Percentiles rank a stretch among this genome's conserved stretches.
Conservation (phyloP, 2,888 invertebrate genomes). For the Axea sp. region DNA sequence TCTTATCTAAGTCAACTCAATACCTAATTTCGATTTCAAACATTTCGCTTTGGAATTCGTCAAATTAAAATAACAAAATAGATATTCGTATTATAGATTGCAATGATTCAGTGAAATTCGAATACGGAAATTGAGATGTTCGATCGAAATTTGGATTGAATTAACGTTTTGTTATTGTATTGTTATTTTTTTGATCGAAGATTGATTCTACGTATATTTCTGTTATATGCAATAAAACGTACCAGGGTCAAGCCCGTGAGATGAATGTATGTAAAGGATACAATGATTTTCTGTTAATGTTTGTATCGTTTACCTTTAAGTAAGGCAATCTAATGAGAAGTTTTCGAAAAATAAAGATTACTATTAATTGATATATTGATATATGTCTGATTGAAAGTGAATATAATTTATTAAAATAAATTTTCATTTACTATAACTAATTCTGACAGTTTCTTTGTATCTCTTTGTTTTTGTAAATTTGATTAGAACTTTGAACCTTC, state of each 20-base stretch:
- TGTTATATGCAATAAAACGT: constrained; percentile 57
- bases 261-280: constrained; percentile 58
- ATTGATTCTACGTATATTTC: constrained; percentile 58
- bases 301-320: constrained; percentile 61
- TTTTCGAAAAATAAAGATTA: constrained; percentile 63
- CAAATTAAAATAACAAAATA: constrained; percentile 7
- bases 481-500: no score
- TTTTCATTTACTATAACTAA: no score
- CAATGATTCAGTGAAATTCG: neutral
- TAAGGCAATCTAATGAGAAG: constrained; percentile 60
- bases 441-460: no score
- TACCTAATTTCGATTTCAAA: constrained; percentile 44
- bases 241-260: constrained; percentile 55
- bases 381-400: constrained; percentile 59
- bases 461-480: no score
- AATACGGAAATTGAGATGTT: constrained; percentile 29
- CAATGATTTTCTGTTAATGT: constrained; percentile 59
- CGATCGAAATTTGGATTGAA: constrained; percentile 50
- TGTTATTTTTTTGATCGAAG: constrained; percentile 53
- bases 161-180: constrained; percentile 59
- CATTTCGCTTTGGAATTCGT: constrained; percentile 26
- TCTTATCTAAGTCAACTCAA: constrained; percentile 52
- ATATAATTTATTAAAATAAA: constrained; percentile 60
- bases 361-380: constrained; percentile 62
- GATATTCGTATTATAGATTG: constrained; percentile 7